A percentile compares a stretch with the other conserved stretches of the same genome.
These are phyloP conservation scores for Pantherophis guttatus DNA, from an alignment of 2,113 vertebrate species.

Conservation along the genomic window DNA sequence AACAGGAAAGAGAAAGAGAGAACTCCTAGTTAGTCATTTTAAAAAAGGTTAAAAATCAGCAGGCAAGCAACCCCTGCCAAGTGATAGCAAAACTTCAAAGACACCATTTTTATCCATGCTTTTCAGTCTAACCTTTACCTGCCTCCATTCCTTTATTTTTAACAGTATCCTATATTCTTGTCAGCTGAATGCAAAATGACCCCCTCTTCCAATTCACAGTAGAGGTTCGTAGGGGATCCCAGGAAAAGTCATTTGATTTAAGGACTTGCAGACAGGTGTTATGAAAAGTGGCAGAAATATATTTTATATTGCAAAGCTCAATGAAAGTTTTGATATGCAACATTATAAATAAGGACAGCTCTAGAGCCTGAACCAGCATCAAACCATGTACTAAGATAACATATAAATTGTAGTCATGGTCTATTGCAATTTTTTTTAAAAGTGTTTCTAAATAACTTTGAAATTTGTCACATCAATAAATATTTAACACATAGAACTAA, in stretches of 20 bases:
- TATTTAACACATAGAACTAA: not conserved
- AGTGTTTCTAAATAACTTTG: not conserved
- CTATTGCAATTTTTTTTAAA: not conserved
- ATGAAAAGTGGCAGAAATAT: not conserved
- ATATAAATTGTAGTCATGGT: not conserved
- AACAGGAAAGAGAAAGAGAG: not conserved
- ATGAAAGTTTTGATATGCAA: constrained; percentile 4
- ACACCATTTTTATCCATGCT: not conserved
- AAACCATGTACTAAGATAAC: not conserved
- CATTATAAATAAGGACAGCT: not conserved
- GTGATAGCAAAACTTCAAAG: not conserved
- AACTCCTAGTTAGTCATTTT: not conserved
- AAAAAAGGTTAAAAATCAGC: not conserved
- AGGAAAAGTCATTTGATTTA: not conserved
- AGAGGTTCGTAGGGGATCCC: not conserved
- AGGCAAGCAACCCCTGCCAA: not conserved
- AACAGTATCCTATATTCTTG: not conserved
- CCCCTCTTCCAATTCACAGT: not conserved
- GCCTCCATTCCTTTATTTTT: not conserved
- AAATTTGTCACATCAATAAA: constrained; percentile 1
- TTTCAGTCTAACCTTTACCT: not conserved
- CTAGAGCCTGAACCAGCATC: not conserved
- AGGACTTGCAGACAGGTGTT: not conserved
- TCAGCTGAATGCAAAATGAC: not conserved
- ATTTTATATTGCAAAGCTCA: not conserved